Conservation (phyloP, 2,797 vertebrate species). For the Gobionotothen gibberifrons region DNA sequence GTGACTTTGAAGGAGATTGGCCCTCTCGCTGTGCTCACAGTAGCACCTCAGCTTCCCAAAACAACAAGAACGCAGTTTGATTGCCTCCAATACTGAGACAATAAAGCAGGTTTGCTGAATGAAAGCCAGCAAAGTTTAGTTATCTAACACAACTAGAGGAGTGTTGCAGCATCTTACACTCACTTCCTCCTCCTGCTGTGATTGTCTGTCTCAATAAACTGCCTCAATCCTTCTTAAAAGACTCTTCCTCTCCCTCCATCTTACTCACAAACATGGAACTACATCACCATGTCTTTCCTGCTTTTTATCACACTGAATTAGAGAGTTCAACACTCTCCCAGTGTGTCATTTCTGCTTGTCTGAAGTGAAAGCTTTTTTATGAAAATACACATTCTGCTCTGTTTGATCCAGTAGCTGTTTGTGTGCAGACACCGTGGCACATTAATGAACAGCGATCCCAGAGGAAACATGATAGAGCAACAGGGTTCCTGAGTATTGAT, state of each 20-base stretch:
- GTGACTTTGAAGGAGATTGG: conserved; percentile 84
- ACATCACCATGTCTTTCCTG: conserved; percentile 27
- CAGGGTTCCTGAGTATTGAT: conserved; percentile 68
- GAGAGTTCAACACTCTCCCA: conserved; percentile 39
- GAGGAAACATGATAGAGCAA: conserved; percentile 62
- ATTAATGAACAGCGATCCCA: conserved; percentile 78
- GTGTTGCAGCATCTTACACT: conserved; percentile 55
- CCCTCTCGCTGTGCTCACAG: conserved; percentile 72
- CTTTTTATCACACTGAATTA: conserved; percentile 45
- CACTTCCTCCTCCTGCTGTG: conserved; percentile 61
- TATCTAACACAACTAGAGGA: conserved; percentile 64
- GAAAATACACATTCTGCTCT: conserved; percentile 52
- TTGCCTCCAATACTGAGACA: conserved; percentile 68
- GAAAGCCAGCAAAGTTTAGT: conserved; percentile 69
- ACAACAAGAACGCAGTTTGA: conserved; percentile 75
- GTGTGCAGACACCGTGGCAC: conserved; percentile 60
- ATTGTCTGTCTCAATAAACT: conserved; percentile 59
- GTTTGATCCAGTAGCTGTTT: conserved; percentile 65
- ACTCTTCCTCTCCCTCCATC: conserved; percentile 21
- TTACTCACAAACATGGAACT: conserved; percentile 22
- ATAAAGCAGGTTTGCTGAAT: conserved; percentile 66
- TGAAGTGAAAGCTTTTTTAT: conserved; percentile 50
- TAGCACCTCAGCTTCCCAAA: conserved; percentile 60
- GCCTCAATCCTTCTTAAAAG: conserved; percentile 51
- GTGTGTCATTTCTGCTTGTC: conserved; percentile 22